These are phyloP conservation scores for Tachysurus fulvidraco DNA, from an alignment of 2,113 vertebrate genomes.

Conservation along the genomic window DNA sequence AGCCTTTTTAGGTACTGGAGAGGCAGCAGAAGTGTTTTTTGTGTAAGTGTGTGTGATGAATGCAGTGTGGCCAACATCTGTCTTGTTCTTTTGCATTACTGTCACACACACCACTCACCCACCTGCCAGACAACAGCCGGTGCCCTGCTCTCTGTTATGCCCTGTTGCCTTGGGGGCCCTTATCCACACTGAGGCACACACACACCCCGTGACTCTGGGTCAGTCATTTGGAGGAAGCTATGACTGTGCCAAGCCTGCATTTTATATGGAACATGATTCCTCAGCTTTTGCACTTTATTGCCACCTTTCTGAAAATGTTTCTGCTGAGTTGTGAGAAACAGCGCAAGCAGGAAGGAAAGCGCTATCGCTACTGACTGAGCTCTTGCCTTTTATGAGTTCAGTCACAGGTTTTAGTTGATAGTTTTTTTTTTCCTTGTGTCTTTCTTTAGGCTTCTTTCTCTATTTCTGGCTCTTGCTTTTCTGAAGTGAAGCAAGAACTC, in stretches of 20 bases:
- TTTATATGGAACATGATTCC: conserved; percentile 16
- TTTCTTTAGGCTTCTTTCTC: conserved; percentile 48
- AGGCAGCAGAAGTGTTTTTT: conserved; percentile 2
- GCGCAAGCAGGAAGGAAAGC: background rate
- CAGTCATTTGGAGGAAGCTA: conserved; percentile 6
- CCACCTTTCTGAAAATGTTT: conserved; percentile 10
- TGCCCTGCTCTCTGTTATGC: conserved; percentile 35
- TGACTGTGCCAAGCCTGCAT: conserved; percentile 32
- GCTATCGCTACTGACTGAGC: background rate
- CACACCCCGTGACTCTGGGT: conserved; percentile 9
- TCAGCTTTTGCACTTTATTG: conserved; percentile 9
- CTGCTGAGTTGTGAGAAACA: conserved; percentile 30
- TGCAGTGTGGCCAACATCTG: conserved; percentile 55
- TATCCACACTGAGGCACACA: conserved; percentile 20
- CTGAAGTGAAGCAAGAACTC: conserved; percentile 49
- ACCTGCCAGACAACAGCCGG: conserved; percentile 61
- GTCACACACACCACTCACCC: conserved; percentile 57
- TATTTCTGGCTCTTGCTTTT: conserved; percentile 51
- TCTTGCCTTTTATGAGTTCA: conserved; percentile 2
- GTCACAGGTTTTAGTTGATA: conserved; percentile 22
- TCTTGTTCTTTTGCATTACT: conserved; percentile 68
- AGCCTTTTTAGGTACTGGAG: background rate
- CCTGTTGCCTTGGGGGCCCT: conserved; percentile 29
- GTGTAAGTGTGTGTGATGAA: background rate
- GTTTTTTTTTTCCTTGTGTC: background rate